Evolutionary conservation across 2,888 invertebrate species (phyloP).

Genomic region (Crossocerus cetratus): DNA sequence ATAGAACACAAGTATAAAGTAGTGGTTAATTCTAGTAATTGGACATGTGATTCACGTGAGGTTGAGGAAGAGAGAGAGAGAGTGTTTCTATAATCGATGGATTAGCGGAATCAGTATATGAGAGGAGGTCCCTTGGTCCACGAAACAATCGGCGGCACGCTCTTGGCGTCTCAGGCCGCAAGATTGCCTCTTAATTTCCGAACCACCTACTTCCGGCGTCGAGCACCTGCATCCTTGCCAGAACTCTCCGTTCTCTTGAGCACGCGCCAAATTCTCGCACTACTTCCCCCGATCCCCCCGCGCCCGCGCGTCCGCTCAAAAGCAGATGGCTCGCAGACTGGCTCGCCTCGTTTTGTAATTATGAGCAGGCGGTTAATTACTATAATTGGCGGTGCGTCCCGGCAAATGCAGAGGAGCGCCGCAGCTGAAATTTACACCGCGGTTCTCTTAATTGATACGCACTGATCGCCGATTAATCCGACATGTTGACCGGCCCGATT

Average conservation of each 20-base stretch:
- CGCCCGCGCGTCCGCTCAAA: too few relatives aligned
- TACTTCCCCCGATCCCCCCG: too few relatives aligned
- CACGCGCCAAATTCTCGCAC: constrained; percentile 6
- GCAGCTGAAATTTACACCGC: background rate
- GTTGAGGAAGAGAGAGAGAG: too few relatives aligned
- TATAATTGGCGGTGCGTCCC: background rate
- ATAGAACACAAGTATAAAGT: too few relatives aligned
- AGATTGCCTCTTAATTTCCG: constrained; percentile 35
- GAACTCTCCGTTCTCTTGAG: background rate
- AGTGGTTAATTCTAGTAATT: too few relatives aligned
- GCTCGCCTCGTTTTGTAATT: background rate
- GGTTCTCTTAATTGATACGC: constrained; percentile 33
- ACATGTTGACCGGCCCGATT: constrained; percentile 13
- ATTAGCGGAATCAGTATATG: background rate
- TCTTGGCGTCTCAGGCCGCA: background rate
- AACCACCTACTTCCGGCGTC: background rate
- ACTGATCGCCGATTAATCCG: constrained; percentile 15
- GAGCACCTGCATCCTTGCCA: background rate
- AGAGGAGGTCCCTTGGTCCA: background rate
- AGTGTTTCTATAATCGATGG: too few relatives aligned
- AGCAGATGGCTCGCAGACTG: too few relatives aligned
- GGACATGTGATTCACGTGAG: too few relatives aligned
- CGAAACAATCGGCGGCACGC: constrained; percentile 3
- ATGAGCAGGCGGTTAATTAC: constrained; percentile 14
- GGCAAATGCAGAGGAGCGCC: background rate